These are phyloP conservation scores for Castor canadensis DNA, from an alignment of 2,113 vertebrate species.

Conservation along the genomic window DNA sequence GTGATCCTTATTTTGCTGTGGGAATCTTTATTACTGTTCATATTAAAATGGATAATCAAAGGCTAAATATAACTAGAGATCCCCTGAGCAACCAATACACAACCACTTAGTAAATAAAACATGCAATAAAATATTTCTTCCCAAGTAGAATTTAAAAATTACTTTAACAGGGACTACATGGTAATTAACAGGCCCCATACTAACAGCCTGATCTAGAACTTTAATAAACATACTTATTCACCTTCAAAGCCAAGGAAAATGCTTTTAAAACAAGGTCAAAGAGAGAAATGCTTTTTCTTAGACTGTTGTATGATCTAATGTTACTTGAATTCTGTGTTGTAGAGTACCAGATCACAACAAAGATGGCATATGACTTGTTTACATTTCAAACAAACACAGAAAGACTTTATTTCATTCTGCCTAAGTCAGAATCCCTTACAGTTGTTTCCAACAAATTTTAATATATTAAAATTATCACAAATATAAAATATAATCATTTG, in stretches of 20 bases:
- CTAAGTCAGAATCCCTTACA: neutral
- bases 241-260: slow-evolving; percentile 58
- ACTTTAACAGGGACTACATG: neutral
- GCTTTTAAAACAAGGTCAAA: slow-evolving; percentile 47
- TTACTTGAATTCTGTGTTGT: slow-evolving; percentile 40
- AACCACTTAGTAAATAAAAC: slow-evolving; percentile 39
- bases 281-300: slow-evolving; percentile 49
- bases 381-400: slow-evolving; percentile 32
- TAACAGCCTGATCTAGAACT: slow-evolving; percentile 22
- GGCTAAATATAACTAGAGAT: slow-evolving; percentile 5
- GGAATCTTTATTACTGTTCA: slow-evolving; percentile 1
- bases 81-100: neutral
- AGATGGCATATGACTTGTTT: neutral
- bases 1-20: slow-evolving; percentile 8
- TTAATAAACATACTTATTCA: slow-evolving; percentile 58
- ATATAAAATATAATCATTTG: neutral
- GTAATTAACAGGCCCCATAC: slow-evolving; percentile 51
- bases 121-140: slow-evolving; percentile 28
- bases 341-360: neutral
- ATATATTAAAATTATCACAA: neutral
- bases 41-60: slow-evolving; percentile 38
- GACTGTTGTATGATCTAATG: slow-evolving; percentile 11
- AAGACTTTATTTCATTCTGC: neutral
- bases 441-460: slow-evolving; percentile 18
- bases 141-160: slow-evolving; percentile 54